These are phyloP conservation scores for Diacarnus erythraeanus DNA, from an alignment of 37 sponge, comb jelly and placozoan genomes.

Conservation along the genomic window DNA sequence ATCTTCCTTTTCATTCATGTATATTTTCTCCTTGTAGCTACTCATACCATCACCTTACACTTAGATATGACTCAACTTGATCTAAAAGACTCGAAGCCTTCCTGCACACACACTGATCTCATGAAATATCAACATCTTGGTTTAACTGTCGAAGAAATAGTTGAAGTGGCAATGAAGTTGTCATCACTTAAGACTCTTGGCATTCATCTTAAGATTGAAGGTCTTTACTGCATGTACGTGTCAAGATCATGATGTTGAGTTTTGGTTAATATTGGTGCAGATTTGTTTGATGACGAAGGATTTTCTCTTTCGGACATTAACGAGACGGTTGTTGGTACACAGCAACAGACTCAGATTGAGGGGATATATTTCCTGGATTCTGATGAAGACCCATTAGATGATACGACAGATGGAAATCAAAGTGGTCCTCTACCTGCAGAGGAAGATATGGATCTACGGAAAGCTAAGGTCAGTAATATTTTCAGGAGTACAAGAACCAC, in stretches of 20 bases:
- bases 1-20: constrained; percentile 15
- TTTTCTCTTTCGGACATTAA: constrained; percentile 39
- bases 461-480: constrained; percentile 19
- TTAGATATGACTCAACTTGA: constrained; percentile 69
- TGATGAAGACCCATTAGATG: constrained; percentile 3
- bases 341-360: background rate
- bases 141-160: constrained; percentile 46
- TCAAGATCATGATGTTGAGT: background rate
- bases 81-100: constrained; percentile 21
- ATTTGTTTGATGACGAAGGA: constrained; percentile 66
- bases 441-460: constrained; percentile 20
- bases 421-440: constrained; percentile 17
- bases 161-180: constrained; percentile 63
- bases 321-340: background rate
- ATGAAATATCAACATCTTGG: constrained; percentile 43
- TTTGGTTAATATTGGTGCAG: background rate
- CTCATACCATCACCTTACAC: constrained; percentile 59
- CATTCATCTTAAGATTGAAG: constrained; percentile 53
- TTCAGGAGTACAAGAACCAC: too few species aligned
- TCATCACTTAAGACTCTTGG: constrained; percentile 51
- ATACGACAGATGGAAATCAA: background rate
- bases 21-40: constrained; percentile 40
- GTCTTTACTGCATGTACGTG: background rate
- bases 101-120: constrained; percentile 7
- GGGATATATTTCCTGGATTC: constrained; percentile 36